Base-by-base conservation (phyloP, 2,797 vertebrate species). In the Pipistrellus kuhlii region DNA sequence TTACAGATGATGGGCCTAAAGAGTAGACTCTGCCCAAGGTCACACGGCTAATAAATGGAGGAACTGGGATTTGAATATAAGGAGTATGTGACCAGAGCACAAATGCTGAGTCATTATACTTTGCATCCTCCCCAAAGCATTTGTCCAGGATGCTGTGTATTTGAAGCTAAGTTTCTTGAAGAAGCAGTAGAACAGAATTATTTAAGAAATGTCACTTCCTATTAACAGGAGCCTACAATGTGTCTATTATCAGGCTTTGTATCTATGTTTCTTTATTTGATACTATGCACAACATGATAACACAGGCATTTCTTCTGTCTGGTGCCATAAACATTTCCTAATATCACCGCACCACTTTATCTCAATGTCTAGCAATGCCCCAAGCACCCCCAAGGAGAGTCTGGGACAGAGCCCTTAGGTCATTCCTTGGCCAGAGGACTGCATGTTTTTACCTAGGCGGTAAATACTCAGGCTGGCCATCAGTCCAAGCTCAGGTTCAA, bases 61-160 rank as follows among this genome's bases (percentile, higher is more conserved):
- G 59, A 94, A 18, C 68, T 73, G 76, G 59, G 84, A 90, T 95
- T 82, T 97, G 91, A 93, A 89, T 87, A n/a, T 9, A 62, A 93
- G 68, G 30, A 46, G 12, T 51, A 57, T 15, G 55, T 91, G 92
- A 89, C 91, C 75, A 73, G 86, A 93, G 46, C 30, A 46, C 13
- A 27, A 91, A 85, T 17, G 21, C 62, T 35, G 4, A 72, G 44
- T 30, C 76, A 53, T 77, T 85, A 46, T 30, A 75, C 32, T 86
- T 88, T 83, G 46, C 27, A 59, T 51, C 62, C 12, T 68, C 72
- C 85, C 84, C 25, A 91, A 80, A 86, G 44, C 84, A 44, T 59
- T 77, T 95, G 88, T 91, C 89, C 82, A 12, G 46, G 17, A 17
- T 71, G 32, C 51, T 66, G 21, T 18, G 51, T 72, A 27, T 93